phyloP scores from a whole-genome alignment of 53 echinoderm and acorn worm species.

The Glandiceps talaboti region DNA sequence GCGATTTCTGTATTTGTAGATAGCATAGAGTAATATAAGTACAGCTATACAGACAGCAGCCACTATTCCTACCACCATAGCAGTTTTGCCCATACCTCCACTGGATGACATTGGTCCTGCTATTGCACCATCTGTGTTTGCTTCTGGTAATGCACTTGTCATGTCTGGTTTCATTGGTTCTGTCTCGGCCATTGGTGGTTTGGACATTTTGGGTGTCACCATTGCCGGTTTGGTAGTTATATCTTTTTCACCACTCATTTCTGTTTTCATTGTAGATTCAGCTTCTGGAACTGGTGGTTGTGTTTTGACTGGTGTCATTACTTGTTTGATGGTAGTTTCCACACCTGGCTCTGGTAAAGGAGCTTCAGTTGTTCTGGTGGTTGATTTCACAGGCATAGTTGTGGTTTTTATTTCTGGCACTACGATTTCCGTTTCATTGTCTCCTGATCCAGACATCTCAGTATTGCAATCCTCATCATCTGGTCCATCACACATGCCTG shows the following conservation, averaged over 20 bases:
- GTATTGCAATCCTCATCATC: not conserved
- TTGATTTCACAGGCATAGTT: not conserved
- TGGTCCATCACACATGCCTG: not conserved
- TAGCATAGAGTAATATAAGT: conserved; percentile 48
- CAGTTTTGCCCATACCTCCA: conserved; percentile 38
- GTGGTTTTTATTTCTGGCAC: not conserved
- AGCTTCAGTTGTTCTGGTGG: not conserved
- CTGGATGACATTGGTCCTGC: not conserved
- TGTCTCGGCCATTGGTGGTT: not conserved
- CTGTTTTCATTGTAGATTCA: not conserved
- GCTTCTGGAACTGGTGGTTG: not conserved
- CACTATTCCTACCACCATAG: conserved; percentile 68
- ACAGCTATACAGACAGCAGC: conserved; percentile 63
- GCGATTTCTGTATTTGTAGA: conserved; percentile 88
- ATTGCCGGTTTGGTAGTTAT: not conserved
- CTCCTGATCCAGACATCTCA: not conserved
- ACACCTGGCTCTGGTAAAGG: not conserved
- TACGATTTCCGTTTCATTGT: not conserved
- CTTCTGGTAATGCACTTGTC: not conserved
- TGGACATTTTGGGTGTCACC: not conserved
- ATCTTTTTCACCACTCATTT: conserved; percentile 1
- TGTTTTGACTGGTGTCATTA: not conserved
- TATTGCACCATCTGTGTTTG: not conserved
- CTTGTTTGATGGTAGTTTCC: not conserved
- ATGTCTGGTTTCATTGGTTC: not conserved